These are phyloP conservation scores for Aradophagus sp. DNA, from an alignment of 1,140 invertebrate genomes.

Conservation along the genomic window DNA sequence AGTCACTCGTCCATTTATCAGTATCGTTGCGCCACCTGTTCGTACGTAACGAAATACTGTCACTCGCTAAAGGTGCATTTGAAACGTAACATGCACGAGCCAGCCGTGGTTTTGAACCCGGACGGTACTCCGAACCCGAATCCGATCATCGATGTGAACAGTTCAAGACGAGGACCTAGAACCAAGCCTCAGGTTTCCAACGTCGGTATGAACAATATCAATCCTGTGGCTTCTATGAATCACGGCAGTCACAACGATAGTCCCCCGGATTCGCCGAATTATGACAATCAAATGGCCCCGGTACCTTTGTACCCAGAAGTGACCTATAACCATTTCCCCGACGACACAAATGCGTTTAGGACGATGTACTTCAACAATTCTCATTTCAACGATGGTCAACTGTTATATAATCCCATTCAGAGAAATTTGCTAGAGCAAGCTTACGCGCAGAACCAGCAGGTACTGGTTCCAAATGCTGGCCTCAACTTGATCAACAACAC, in stretches of 20 bases:
- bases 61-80: constrained; percentile 97
- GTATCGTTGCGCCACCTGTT: constrained; percentile 95
- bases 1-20: constrained; percentile 98
- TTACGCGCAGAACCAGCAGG: constrained; percentile 15
- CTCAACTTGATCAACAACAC: background rate
- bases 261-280: background rate
- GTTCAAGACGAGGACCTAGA: constrained; percentile 89
- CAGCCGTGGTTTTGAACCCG: constrained; percentile 88
- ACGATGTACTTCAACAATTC: constrained; percentile 1
- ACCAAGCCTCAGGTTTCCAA: constrained; percentile 73
- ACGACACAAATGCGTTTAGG: background rate
- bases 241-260: background rate
- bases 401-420: background rate
- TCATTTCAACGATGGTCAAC: background rate
- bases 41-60: constrained; percentile 98
- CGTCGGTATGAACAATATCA: constrained; percentile 10
- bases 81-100: constrained; percentile 87
- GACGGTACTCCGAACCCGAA: constrained; percentile 91
- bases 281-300: background rate
- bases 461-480: constrained; percentile 7
- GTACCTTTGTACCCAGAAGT: constrained; percentile 13
- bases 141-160: constrained; percentile 92
- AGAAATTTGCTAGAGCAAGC: constrained; percentile 1
- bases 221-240: too few species aligned
- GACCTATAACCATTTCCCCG: background rate